Base-by-base conservation (phyloP, 1,140 invertebrate genomes). In the Temnothorax curvispinosus region DNA sequence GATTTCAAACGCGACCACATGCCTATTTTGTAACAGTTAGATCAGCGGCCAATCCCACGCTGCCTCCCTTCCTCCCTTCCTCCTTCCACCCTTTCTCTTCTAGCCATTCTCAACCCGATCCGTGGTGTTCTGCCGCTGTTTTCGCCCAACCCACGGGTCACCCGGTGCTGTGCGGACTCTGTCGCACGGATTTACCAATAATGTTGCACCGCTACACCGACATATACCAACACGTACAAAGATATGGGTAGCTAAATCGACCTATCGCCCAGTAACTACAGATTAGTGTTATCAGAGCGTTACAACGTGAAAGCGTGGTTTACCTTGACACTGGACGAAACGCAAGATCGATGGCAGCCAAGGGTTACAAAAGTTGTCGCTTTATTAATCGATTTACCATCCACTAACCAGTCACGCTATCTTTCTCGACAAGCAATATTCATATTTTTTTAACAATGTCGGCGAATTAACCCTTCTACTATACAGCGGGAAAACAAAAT, bases 251-350 rank as follows among this genome's bases (percentile, higher is more conserved):
- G 72, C 87, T 87, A 78, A 92, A 93, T 94, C 91, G 92, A 92
- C 89, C 88, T 86, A 81, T 84, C 89, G 64, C 85, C 92, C 90
- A 93, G 92, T 94, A 94, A 92, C 93, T 94, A 94, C 93, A 94
- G 94, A 94, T 94, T 94, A 94, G 92, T 92, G 93, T 94, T 94
- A 94, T 94, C 93, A 92, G 92, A 92, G 90, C 93, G 93, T 91
- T 93, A 94, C 94, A 94, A 94, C 90, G 90, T 88, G 91, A 93
- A 94, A 92, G 89, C 90, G 92, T 92, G 92, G 93, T 94, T 94
- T 94, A 94, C 94, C 94, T 94, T 94, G 93, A 94, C 94, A 94
- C 93, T 94, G 93, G 88, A 88, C 89, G 87, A 93, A 88, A 89
- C 82, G 88, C 88, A 92, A 92, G 88, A 92, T 92, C 91, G 88